phyloP scores from a whole-genome alignment of 1,140 invertebrate species.

The Caerostris extrusa region DNA sequence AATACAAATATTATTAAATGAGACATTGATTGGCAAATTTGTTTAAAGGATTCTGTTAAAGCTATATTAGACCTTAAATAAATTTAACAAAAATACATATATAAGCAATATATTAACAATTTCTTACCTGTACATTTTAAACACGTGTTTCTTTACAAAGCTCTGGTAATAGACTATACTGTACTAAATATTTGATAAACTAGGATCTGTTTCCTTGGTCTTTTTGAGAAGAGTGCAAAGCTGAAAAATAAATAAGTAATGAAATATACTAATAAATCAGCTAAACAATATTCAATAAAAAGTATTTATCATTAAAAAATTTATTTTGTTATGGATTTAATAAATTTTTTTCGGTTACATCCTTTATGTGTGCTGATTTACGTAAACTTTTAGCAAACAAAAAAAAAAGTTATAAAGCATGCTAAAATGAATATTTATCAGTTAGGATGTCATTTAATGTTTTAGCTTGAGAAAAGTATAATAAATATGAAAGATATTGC shows the following conservation, averaged over 20 bases:
- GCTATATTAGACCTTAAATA: background rate
- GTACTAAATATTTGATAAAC: constrained; percentile 25
- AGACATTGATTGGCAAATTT: too few relatives aligned
- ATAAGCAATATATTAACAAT: background rate
- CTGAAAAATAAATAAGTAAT: constrained; percentile 78
- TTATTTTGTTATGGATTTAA: too few relatives aligned
- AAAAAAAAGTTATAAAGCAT: too few relatives aligned
- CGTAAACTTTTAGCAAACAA: too few relatives aligned
- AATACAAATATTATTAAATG: too few relatives aligned
- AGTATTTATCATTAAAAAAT: background rate
- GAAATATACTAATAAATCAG: background rate
- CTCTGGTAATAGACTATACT: constrained; percentile 36
- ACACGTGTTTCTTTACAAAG: constrained; percentile 52
- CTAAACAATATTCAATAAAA: background rate
- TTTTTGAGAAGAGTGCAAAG: constrained; percentile 80
- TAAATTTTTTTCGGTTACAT: too few relatives aligned
- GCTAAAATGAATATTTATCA: too few relatives aligned
- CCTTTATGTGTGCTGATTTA: too few relatives aligned
- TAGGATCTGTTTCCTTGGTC: constrained; percentile 83
- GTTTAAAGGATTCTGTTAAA: too few relatives aligned
- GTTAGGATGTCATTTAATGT: too few relatives aligned
- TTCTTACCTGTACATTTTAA: constrained; percentile 48
- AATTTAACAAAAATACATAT: background rate
- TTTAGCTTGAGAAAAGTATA: too few relatives aligned
- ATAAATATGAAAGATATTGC: too few relatives aligned